Base-by-base conservation (phyloP, 2,888 invertebrate species). In the Idaea biselata region DNA sequence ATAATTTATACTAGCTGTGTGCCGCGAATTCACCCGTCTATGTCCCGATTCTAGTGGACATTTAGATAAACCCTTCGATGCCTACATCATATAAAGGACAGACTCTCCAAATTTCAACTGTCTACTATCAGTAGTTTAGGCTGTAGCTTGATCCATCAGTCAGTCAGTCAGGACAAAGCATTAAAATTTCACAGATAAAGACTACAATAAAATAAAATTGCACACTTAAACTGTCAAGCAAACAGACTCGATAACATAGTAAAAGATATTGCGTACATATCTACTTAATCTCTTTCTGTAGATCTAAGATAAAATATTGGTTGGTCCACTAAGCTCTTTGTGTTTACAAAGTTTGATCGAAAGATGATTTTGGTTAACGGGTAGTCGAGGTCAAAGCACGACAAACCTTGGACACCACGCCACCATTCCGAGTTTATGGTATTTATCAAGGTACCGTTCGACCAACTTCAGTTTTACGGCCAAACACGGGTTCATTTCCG, bases 401-500 rank as follows among this genome's bases (percentile, higher is more conserved):
- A 80, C 77, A 80, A 83, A 82, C 80, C 79, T 78, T 75, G 75
- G 69, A 73, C 75, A 76, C 78, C 71, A 16, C 73, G 76, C 69
- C 75, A 76, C 75, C 73, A 76, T 83, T 80, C 69, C 75, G 73
- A 76, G 74, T 89, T 89, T 86, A 86, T 85, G 80, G 82, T 84
- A 82, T 86, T 83, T 84, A 86, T 84, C 83, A 84, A 84, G 81
- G 80, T 85, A 84, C 83, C 83, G 83, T 86, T 84, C 75, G 74
- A 63, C 65, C 73, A 72, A 81, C 79, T 76, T 78, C 73, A 80
- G 76, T 81, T 85, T 84, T 83, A 84, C 77, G 77, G 77, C 75
- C 63, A 69, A 71, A 75, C 67, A 62, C 58, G 62, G 57, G 61
- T 68, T 62, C 70, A 68, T 78, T 80, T 80, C 77, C 78, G 73